Evolutionary conservation across 2,888 invertebrate species (phyloP), one percentile per base, ranked within the genome.

Genomic region (Nebria brevicollis): DNA sequence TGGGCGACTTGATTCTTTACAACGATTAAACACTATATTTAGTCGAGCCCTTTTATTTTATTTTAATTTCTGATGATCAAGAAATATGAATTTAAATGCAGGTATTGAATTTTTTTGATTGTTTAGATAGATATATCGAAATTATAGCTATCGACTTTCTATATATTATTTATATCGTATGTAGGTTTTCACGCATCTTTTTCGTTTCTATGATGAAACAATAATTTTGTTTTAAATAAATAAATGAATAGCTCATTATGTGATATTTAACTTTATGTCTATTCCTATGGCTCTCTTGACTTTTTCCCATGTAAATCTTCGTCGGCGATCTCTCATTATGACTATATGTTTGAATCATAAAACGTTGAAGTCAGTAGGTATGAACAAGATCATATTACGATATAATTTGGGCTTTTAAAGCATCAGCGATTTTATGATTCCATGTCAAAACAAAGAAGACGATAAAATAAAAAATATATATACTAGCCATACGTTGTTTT

Each of bases 371-470:
- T 54, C 54, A 54, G 54, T 54, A 54, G 54, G 54, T 54, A 2
- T 34, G 2, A 54, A 54, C 54, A 54, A 54, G 54, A 54, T 54
- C 7, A 54, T 13, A 54, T 54, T 54, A 54, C 54, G 54, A 34
- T 34, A 34, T 34, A 34, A 34, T 34, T 34, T 34, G 5, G 11
- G 54, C 54, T 54, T 54, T 54, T 54, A 54, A 54, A 20, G 20
- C 20, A 68, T 68, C 68, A 68, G 8, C 15, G 15, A 68, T 68
- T 25, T 15, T 68, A 68, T 68, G 68, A 68, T 68, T 15, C 68
- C 25, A 68, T 68, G 68, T 68, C 68, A 15, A 15, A 68, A 25
- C 68, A 25, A 68, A 68, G 20, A 10, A 15, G 68, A 13, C 8
- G 3, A 25, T 25, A 13, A 15, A 68, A 68, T 54, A 54, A 54